Evolutionary conservation across 2,888 invertebrate species (phyloP).

Genomic region (Hirtodrosophila alboralis): DNA sequence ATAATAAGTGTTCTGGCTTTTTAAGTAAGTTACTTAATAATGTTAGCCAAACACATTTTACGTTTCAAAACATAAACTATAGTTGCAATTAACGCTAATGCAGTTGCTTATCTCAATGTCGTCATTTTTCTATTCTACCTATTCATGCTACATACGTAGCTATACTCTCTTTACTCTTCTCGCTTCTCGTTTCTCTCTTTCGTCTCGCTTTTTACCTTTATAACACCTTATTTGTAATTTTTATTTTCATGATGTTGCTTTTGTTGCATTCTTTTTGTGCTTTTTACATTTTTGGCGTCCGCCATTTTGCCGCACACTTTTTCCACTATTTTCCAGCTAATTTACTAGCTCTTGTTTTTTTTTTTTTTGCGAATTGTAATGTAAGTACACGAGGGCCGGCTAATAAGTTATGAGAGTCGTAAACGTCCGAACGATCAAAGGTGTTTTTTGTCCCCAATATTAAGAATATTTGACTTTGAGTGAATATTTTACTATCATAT

Average conservation of each 20-base stretch:
- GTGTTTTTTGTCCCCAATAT: no score
- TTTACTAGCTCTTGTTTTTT: slow-evolving; percentile 75
- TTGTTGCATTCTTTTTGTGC: slow-evolving; percentile 35
- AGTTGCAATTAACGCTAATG: slow-evolving; percentile 54
- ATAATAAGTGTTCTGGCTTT: no score
- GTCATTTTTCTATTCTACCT: slow-evolving; percentile 48
- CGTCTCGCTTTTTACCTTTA: slow-evolving; percentile 44
- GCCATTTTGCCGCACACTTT: slow-evolving; percentile 74
- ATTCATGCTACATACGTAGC: slow-evolving; percentile 32
- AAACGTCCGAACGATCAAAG: no score
- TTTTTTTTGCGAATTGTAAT: slow-evolving; percentile 38
- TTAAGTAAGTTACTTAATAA: no score
- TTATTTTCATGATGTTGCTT: slow-evolving; percentile 41
- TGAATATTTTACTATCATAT: no score
- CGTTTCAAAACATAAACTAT: not conserved
- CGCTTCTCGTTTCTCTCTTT: slow-evolving; percentile 31
- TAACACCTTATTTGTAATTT: slow-evolving; percentile 49
- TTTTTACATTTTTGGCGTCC: slow-evolving; percentile 66
- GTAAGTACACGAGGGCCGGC: slow-evolving; percentile 7
- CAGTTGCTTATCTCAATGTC: slow-evolving; percentile 57
- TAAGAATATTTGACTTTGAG: no score
- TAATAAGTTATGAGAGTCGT: no score
- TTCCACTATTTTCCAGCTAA: slow-evolving; percentile 73
- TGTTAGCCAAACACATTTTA: no score
- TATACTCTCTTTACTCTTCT: slow-evolving; percentile 9